Evolutionary conservation across 2,113 vertebrate genomes (phyloP), one percentile per base, ranked within the genome.

Genomic region (Bucco capensis): DNA sequence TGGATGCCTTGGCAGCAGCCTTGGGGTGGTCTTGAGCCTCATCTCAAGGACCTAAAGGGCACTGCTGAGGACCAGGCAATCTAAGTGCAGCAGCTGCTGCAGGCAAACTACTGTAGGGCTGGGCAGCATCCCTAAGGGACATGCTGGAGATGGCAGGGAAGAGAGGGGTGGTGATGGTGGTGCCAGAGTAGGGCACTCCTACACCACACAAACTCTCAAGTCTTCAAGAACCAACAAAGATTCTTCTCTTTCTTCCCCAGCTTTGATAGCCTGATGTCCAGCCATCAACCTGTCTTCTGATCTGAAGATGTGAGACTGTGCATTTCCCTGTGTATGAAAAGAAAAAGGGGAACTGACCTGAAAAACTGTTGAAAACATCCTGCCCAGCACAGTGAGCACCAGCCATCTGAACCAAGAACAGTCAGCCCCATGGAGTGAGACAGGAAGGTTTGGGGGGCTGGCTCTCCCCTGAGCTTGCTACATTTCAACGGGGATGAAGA

Each of bases 321-420:
- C 28, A 46, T 69, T 50, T 64, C 44, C 19, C 19, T 0, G 0
- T 2, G 5, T 14, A 8, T 33, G 56, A 22, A 35, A 57, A 77
- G 4, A 30, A 71, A 65, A 66, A 40, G 13, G 35, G 12, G 7
- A 70, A 60, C 12, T 70, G 49, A 21, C 19, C n/a, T 17, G 66
- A 44, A 77, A 79, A 84, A 25, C 37, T 22, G 24, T 33, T 49
- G n/a, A 13, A 44, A 80, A 70, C 3, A 17, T 31, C 65, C 22
- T 81, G 16, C 8, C 33, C 33, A 40, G 35, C n/a, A 31, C 1
- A 0, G 31, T 24, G 60, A 53, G 42, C 60, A 33, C 8, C 38
- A 35, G 14, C 2, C 33, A 49, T 21, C 67, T 8, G 58, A 42
- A 11, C 28, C 5, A 60, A 46, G 42, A 9, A 3, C 44, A 61